Conservation (phyloP, 2,888 invertebrate genomes). For the Antheraea assamensis region DNA sequence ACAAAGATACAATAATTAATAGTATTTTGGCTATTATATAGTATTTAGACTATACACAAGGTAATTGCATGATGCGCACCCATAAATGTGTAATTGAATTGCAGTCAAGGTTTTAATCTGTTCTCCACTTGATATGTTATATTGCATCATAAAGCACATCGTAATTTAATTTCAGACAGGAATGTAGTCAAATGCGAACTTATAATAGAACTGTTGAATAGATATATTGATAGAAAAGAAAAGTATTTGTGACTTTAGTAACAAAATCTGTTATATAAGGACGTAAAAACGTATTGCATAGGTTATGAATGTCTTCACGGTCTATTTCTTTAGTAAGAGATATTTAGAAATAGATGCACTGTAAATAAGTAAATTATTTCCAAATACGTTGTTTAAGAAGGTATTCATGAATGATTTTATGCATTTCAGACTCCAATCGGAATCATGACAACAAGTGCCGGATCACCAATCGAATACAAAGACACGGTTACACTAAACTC, state of each 20-base stretch:
- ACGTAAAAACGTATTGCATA: background rate
- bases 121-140: background rate
- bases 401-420: slow-evolving; percentile 7
- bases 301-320: slow-evolving; percentile 6
- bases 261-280: background rate
- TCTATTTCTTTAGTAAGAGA: background rate
- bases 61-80: too few relatives aligned
- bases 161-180: background rate
- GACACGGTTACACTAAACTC: slow-evolving; percentile 88
- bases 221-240: too few relatives aligned
- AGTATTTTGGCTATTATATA: too few relatives aligned
- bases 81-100: background rate
- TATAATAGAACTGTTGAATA: background rate
- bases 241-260: background rate
- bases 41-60: too few relatives aligned
- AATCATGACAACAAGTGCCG: slow-evolving; percentile 87
- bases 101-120: background rate
- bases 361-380: background rate
- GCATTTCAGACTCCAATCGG: slow-evolving; percentile 73
- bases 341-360: slow-evolving; percentile 1
- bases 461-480: slow-evolving; percentile 88
- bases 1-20: too few relatives aligned
- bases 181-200: background rate
- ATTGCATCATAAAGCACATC: background rate
- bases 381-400: background rate